Percentiles rank a stretch among this genome's conserved stretches.
phyloP scores from a whole-genome alignment of 2,113 vertebrate species.

The Centropus bengalensis region DNA sequence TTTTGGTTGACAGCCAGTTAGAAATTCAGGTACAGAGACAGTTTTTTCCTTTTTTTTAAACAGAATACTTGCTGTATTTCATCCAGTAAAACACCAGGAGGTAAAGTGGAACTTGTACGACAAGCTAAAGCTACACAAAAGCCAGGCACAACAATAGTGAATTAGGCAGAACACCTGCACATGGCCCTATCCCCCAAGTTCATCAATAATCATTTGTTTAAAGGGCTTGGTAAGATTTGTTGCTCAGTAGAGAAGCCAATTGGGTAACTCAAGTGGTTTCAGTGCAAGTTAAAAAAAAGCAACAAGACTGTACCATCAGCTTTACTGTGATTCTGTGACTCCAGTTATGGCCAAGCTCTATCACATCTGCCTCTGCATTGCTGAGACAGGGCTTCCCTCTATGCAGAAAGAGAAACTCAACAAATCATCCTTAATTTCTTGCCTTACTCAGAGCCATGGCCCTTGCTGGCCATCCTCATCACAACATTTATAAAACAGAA shows the following conservation, averaged over 20 bases:
- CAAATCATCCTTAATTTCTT: not conserved
- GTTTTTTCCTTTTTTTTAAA: not conserved
- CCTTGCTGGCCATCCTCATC: not conserved
- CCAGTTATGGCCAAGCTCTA: not conserved
- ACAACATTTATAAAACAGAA: not conserved
- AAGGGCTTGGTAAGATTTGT: not conserved
- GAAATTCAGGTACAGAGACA: not conserved
- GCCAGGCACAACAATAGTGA: not conserved
- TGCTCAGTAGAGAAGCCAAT: not conserved
- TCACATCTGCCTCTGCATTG: not conserved
- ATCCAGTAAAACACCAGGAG: not conserved
- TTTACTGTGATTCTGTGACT: not conserved
- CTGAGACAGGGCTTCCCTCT: not conserved
- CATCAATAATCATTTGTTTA: not conserved
- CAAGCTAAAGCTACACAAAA: not conserved
- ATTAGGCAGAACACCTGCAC: not conserved
- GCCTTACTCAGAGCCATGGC: not conserved
- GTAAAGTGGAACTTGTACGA: constrained; percentile 21
- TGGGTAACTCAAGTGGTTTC: not conserved
- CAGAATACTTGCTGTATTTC: not conserved
- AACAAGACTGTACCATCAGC: not conserved
- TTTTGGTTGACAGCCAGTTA: constrained; percentile 31
- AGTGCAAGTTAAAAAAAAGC: not conserved
- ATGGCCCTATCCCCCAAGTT: not conserved
- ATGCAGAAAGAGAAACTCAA: not conserved